Evolutionary conservation across 2,797 vertebrate species (phyloP), one percentile per base, ranked within the genome.

Genomic region (Nyctibius grandis): DNA sequence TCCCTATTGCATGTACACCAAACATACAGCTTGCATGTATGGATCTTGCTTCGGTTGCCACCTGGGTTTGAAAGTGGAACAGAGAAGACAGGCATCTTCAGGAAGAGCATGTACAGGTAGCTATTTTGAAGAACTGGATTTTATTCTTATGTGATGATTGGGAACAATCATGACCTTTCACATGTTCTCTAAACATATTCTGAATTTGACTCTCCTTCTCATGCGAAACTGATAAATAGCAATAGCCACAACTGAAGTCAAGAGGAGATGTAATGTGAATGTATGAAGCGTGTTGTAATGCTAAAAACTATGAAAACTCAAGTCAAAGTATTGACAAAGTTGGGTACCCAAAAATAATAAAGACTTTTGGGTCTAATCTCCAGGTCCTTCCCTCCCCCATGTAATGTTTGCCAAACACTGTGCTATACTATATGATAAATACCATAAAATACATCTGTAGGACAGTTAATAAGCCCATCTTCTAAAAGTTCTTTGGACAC

Each of bases 11-110:
- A 47, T 1, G 2, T 34, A 59, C 40, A 70, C 36, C 28, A 88
- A 61, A 85, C 22, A 44, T 4, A 56, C 0, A 48, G 4, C 15
- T 33, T 23, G n/a, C 2, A 1, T 11, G 2, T 17, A 50, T 3
- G 17, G 8, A 34, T 57, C 65, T 68, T 68, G 17, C 23, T 79
- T 75, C 12, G 7, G 36, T 6, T 69, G 29, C 45, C 42, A 91
- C 33, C 5, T 5, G 23, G 34, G 23, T 60, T 72, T 72, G 45
- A 75, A 68, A 75, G 38, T 3, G 6, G 21, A 85, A 74, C 4
- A 42, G 15, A 61, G 36, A 76, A 67, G 38, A 60, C 0, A 11
- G 7, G 19, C 11, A 50, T 22, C n/a, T 84, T 68, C 67, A 88
- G 45, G 73, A 63, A 86, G 9, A 63, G 44, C 18, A 34, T 12